Percentiles rank a stretch among this genome's conserved stretches.
phyloP scores from a whole-genome alignment of 2,888 invertebrate species.

The Gandaritis pyraliata region DNA sequence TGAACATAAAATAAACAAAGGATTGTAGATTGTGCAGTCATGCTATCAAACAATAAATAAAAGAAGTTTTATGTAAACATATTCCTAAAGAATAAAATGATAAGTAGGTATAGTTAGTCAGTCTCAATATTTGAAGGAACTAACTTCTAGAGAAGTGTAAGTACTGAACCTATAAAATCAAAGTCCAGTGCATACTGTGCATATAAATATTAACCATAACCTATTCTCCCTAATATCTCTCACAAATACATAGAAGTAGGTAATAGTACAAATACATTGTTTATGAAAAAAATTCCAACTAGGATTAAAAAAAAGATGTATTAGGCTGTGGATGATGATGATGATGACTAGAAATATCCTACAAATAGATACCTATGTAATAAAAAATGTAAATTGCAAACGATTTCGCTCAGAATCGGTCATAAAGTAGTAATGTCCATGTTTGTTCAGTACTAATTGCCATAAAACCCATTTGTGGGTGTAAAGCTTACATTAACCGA shows the following conservation, averaged over 20 bases:
- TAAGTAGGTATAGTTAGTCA: neutral
- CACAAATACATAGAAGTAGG: too few species aligned
- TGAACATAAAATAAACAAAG: constrained; percentile 42
- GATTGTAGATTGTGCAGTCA: neutral
- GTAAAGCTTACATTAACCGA: too few species aligned
- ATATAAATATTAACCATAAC: too few species aligned
- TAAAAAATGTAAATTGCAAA: neutral
- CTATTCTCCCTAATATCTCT: too few species aligned
- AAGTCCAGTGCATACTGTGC: too few species aligned
- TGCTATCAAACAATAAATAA: neutral
- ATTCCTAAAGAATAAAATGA: neutral
- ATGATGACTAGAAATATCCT: too few species aligned
- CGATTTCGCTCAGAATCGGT: neutral
- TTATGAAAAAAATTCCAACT: too few species aligned
- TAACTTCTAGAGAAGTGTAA: neutral
- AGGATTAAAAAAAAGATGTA: too few species aligned
- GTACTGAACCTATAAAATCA: too few species aligned
- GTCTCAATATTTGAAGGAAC: neutral
- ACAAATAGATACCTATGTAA: too few species aligned
- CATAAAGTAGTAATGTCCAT: neutral
- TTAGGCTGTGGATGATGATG: too few species aligned
- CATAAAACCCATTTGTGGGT: neutral
- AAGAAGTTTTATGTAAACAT: neutral
- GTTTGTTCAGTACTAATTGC: constrained; percentile 12
- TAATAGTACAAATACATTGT: too few species aligned